These are phyloP conservation scores for Formica aserva DNA, from an alignment of 2,888 invertebrate species.

Conservation along the genomic window DNA sequence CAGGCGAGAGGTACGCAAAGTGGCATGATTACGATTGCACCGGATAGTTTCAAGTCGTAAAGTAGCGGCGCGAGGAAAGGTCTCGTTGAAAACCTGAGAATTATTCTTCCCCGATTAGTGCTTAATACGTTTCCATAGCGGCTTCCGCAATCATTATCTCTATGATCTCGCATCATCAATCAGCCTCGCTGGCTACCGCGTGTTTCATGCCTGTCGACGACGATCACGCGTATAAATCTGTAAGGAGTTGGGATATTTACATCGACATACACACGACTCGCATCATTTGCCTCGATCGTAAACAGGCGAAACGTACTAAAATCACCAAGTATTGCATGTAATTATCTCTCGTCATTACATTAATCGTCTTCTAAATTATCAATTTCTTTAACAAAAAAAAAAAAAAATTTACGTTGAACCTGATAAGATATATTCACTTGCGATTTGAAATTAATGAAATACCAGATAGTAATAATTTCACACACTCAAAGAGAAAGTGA, in stretches of 20 bases:
- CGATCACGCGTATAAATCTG: conserved; percentile 60
- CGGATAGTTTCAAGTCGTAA: conserved; percentile 52
- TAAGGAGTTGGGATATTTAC: conserved; percentile 59
- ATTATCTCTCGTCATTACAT: conserved; percentile 23
- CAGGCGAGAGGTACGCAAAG: conserved; percentile 18
- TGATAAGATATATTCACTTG: neutral
- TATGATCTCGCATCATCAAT: conserved; percentile 75
- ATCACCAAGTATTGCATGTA: conserved; percentile 8
- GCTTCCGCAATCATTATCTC: conserved; percentile 73
- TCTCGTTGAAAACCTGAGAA: conserved; percentile 56
- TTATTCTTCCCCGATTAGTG: conserved; percentile 56
- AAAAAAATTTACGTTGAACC: neutral
- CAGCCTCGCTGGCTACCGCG: conserved; percentile 71
- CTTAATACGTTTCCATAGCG: conserved; percentile 65
- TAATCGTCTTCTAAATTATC: conserved; percentile 12
- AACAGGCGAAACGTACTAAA: conserved; percentile 39
- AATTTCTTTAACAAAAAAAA: conserved; percentile 24
- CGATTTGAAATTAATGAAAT: neutral
- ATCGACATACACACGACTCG: conserved; percentile 26
- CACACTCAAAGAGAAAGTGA: neutral
- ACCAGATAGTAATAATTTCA: neutral
- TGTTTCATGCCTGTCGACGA: conserved; percentile 76
- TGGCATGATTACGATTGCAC: conserved; percentile 24
- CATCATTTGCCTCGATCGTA: conserved; percentile 37
- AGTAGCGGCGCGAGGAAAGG: conserved; percentile 34